Conservation (phyloP, 2,113 vertebrate species). For the Eulacestoma nigropectus region DNA sequence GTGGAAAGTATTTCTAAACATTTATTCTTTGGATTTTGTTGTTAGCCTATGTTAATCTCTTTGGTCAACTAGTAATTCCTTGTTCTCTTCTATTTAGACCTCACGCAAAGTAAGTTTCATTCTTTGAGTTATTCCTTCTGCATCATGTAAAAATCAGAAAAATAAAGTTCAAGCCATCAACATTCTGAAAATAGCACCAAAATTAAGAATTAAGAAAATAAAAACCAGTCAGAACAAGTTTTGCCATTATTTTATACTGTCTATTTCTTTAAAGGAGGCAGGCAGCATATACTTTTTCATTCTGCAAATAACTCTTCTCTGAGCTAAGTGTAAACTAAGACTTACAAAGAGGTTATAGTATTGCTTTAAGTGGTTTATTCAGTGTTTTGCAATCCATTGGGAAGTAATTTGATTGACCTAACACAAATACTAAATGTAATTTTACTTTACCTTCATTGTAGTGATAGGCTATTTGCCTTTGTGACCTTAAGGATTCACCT, state of each 20-base stretch:
- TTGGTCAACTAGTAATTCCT: not conserved
- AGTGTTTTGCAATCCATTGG: not conserved
- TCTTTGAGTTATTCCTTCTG: not conserved
- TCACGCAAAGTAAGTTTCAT: not conserved
- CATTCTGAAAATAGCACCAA: not conserved
- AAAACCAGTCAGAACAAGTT: not conserved
- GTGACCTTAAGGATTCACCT: not conserved
- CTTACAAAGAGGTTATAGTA: not conserved
- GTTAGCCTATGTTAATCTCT: not conserved
- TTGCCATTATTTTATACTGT: not conserved
- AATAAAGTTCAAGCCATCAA: not conserved
- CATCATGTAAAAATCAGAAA: not conserved
- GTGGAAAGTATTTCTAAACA: not conserved
- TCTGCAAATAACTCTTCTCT: not conserved
- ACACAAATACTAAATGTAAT: constrained; percentile 3
- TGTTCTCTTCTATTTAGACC: not conserved
- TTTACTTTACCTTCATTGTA: constrained; percentile 3
- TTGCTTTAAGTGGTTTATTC: not conserved
- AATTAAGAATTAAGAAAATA: not conserved
- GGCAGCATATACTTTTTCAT: not conserved
- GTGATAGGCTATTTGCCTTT: not conserved
- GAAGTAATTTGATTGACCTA: not conserved
- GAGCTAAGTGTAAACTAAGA: not conserved
- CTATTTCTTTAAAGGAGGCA: not conserved
- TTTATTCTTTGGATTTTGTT: not conserved